These are phyloP conservation scores for Coleophora deauratella DNA, from an alignment of 2,888 invertebrate species.

Conservation along the genomic window DNA sequence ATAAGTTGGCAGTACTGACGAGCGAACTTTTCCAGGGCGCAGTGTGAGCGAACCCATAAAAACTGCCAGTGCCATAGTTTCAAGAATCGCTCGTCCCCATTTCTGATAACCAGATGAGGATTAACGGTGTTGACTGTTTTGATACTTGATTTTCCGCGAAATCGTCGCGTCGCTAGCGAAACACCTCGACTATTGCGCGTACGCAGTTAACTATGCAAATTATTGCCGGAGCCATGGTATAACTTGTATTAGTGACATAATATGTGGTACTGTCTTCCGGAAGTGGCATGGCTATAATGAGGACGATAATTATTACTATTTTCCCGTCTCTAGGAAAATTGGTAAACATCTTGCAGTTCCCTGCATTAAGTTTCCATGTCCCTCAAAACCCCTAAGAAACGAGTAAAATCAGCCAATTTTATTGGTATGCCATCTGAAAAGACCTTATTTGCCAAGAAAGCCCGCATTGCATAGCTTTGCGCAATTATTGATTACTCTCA, in stretches of 20 bases:
- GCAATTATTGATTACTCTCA: conserved; percentile 27
- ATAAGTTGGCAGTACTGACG: not conserved
- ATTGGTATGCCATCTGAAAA: too few species aligned
- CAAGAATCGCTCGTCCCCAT: conserved; percentile 22
- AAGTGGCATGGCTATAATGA: too few species aligned
- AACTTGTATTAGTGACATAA: too few species aligned
- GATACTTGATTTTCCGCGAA: conserved; percentile 31
- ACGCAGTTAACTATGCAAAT: conserved; percentile 42
- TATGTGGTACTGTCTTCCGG: too few species aligned
- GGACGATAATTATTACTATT: too few species aligned
- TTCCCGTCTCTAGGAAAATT: too few species aligned
- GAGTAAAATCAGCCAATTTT: too few species aligned
- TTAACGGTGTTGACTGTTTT: conserved; percentile 13
- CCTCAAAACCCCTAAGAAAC: too few species aligned
- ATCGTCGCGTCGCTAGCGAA: conserved; percentile 36
- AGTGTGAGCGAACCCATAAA: conserved; percentile 30
- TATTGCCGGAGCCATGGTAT: conserved; percentile 11
- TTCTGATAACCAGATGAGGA: conserved; percentile 30
- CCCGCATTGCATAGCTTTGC: conserved; percentile 6
- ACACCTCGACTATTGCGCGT: conserved; percentile 37
- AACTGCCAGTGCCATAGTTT: conserved; percentile 17
- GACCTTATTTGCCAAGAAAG: too few species aligned
- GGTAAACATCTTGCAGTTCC: too few species aligned
- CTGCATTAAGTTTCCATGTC: too few species aligned
- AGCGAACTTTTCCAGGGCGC: conserved; percentile 1